phyloP scores from a whole-genome alignment of 37 sponge, comb jelly and placozoan species.

The Amphimedon queenslandica region DNA sequence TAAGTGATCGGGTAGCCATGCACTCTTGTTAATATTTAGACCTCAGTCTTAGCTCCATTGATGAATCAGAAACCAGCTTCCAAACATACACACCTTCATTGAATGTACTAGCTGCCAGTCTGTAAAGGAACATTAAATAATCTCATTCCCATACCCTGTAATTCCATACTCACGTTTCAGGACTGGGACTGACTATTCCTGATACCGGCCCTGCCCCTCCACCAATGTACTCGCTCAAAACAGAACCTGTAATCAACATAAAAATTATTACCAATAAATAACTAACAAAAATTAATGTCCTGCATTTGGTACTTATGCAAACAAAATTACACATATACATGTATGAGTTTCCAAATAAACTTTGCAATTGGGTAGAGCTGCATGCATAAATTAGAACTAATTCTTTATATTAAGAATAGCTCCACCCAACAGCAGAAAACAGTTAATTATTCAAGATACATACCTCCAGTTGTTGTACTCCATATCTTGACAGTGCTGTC shows the following conservation, averaged over 20 bases:
- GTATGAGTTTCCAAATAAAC: too few relatives aligned
- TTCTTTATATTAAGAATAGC: too few relatives aligned
- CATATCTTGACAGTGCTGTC: constrained; percentile 2
- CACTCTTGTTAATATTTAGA: background rate
- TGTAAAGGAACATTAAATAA: background rate
- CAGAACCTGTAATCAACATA: too few relatives aligned
- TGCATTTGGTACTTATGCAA: too few relatives aligned
- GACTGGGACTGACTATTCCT: background rate
- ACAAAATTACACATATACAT: too few relatives aligned
- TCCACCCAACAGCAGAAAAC: too few relatives aligned
- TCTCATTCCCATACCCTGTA: background rate
- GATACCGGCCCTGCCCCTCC: background rate
- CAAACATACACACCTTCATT: constrained; percentile 3
- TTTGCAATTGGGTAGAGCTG: too few relatives aligned
- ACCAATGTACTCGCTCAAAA: too few relatives aligned
- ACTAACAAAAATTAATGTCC: too few relatives aligned
- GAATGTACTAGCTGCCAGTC: constrained; percentile 13
- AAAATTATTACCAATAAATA: too few relatives aligned
- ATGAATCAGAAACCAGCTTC: background rate
- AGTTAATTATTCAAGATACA: too few relatives aligned
- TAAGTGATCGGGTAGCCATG: constrained; percentile 10
- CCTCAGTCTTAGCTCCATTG: background rate
- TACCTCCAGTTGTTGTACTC: background rate
- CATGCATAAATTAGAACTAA: too few relatives aligned
- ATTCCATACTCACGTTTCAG: background rate